Evolutionary conservation across 2,797 vertebrate genomes (phyloP).

Genomic region (Silurus aristotelis): DNA sequence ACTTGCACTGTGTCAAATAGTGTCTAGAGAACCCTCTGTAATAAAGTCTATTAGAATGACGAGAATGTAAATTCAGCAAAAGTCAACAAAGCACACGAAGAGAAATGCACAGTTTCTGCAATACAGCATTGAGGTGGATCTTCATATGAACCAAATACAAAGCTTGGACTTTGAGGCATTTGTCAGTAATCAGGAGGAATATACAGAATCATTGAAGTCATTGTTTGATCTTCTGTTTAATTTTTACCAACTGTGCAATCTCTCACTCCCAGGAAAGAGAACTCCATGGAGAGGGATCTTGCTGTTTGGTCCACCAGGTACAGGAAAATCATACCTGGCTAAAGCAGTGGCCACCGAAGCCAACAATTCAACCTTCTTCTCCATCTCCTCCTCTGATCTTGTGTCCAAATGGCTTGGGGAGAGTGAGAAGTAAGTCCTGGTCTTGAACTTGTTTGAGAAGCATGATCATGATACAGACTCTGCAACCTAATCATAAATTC

Average conservation of each 20-base stretch:
- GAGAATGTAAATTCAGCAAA: neutral
- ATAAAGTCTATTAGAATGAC: neutral
- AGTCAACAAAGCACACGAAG: neutral
- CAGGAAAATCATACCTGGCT: constrained; percentile 94
- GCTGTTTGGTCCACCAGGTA: constrained; percentile 93
- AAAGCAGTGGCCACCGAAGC: constrained; percentile 96
- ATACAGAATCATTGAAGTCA: neutral
- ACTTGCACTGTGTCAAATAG: neutral
- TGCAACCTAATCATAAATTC: neutral
- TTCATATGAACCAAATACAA: neutral
- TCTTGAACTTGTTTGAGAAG: neutral
- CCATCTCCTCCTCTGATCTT: constrained; percentile 92
- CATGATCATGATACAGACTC: neutral
- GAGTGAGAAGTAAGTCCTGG: constrained; percentile 88
- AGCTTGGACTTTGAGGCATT: neutral
- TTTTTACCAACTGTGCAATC: neutral
- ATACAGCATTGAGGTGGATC: neutral
- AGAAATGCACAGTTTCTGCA: neutral
- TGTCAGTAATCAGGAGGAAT: neutral
- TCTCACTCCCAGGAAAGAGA: constrained; percentile 80
- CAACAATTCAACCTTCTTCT: constrained; percentile 98
- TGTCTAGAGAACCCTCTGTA: neutral
- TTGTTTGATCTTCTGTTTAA: neutral
- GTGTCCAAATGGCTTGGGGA: constrained; percentile 97
- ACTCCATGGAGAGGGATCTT: constrained; percentile 96